Percentiles rank a stretch among this genome's conserved stretches.
Conservation (phyloP, 2,113 vertebrate genomes). For the Marmota flaviventris region DNA sequence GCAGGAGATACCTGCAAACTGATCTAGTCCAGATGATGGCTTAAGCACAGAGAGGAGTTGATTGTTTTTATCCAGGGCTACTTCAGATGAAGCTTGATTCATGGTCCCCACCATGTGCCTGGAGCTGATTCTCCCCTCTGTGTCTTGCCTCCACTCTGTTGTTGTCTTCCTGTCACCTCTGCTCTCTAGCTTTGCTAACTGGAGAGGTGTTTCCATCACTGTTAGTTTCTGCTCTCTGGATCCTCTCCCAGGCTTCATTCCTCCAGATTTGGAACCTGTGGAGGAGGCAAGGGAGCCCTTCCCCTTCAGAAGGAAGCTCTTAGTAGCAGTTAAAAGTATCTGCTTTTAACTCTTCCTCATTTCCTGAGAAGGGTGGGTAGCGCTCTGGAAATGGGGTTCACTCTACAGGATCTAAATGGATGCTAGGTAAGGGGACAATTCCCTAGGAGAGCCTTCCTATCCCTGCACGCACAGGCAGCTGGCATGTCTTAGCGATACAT, state of each 20-base stretch:
- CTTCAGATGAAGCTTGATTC: neutral
- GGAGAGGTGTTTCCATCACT: fast-evolving
- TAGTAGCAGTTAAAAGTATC: neutral
- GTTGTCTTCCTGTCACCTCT: neutral
- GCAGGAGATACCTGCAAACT: neutral
- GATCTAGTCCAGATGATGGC: neutral
- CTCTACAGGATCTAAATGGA: too few species aligned
- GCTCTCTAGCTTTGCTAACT: neutral
- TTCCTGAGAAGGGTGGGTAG: neutral
- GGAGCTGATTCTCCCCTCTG: neutral
- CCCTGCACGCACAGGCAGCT: neutral
- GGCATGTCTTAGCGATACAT: neutral
- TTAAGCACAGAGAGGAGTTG: neutral
- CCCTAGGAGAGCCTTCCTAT: too few species aligned
- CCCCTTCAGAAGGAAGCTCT: neutral
- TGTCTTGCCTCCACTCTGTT: too few species aligned
- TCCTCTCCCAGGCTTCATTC: neutral
- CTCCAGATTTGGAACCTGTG: neutral
- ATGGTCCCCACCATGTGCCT: fast-evolving
- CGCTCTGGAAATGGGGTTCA: neutral
- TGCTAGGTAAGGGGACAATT: neutral
- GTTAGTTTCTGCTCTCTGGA: neutral
- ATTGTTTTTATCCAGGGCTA: neutral
- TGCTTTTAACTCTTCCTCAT: neutral
- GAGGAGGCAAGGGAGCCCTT: neutral